Evolutionary conservation across 2,797 vertebrate genomes (phyloP).

Genomic region (Muscicapa comitata): DNA sequence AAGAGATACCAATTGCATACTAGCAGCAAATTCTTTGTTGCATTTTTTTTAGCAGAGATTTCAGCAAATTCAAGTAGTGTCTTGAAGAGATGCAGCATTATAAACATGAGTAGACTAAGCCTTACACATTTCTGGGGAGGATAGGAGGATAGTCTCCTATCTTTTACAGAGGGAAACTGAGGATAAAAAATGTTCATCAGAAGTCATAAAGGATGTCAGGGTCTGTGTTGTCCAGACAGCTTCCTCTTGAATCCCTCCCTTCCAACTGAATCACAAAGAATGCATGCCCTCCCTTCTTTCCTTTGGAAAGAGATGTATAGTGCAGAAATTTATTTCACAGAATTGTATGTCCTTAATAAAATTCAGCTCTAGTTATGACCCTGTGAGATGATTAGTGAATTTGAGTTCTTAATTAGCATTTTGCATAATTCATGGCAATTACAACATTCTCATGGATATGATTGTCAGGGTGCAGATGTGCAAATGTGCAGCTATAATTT

Average conservation of each 20-base stretch:
- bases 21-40: neutral
- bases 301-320: conserved; percentile 25
- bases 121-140: neutral
- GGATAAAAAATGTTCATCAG: neutral
- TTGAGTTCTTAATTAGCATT: conserved; percentile 79
- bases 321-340: conserved; percentile 53
- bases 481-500: conserved; percentile 75
- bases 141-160: neutral
- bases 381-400: conserved; percentile 79
- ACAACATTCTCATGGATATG: conserved; percentile 72
- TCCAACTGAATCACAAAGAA: neutral
- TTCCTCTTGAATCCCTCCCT: neutral
- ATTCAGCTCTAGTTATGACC: conserved; percentile 77
- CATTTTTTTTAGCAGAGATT: neutral
- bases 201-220: neutral
- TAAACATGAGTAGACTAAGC: neutral
- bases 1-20: neutral
- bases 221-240: neutral
- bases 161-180: neutral
- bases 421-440: conserved; percentile 82
- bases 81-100: neutral
- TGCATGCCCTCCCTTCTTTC: neutral
- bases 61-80: neutral
- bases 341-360: conserved; percentile 73
- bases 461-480: conserved; percentile 81